Evolutionary conservation across 2,797 vertebrate species (phyloP).

Genomic region (Taeniopygia guttata): DNA sequence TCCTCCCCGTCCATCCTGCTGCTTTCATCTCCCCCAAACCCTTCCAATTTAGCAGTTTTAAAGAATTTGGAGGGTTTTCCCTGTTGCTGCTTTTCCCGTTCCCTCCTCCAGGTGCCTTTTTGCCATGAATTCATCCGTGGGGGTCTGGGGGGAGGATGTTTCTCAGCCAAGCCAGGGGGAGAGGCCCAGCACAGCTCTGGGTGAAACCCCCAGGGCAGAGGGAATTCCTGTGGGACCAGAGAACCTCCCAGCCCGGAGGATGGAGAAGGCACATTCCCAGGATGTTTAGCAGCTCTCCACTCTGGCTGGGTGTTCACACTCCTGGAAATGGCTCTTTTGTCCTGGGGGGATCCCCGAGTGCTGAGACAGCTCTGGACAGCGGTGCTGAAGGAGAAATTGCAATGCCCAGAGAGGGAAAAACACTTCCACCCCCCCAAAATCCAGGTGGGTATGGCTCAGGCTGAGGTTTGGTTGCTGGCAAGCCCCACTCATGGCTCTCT

Average conservation of each 20-base stretch:
- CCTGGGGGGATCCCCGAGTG: background rate
- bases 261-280: background rate
- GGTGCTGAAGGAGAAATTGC: background rate
- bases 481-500: background rate
- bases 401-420: background rate
- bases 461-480: background rate
- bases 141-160: accelerated
- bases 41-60: background rate
- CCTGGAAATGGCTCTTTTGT: background rate
- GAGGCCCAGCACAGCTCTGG: background rate
- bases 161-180: background rate
- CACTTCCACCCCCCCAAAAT: background rate
- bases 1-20: accelerated
- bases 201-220: background rate
- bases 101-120: background rate
- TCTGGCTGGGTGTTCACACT: accelerated
- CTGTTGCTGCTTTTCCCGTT: background rate
- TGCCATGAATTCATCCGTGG: accelerated
- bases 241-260: background rate
- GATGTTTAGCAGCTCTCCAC: accelerated
- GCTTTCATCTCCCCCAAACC: accelerated
- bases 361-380: background rate
- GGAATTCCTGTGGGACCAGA: background rate
- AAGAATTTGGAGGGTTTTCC: background rate
- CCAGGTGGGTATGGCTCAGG: accelerated